These are phyloP conservation scores for Carterocephalus palaemon DNA, from an alignment of 2,888 invertebrate genomes.

Conservation along the genomic window DNA sequence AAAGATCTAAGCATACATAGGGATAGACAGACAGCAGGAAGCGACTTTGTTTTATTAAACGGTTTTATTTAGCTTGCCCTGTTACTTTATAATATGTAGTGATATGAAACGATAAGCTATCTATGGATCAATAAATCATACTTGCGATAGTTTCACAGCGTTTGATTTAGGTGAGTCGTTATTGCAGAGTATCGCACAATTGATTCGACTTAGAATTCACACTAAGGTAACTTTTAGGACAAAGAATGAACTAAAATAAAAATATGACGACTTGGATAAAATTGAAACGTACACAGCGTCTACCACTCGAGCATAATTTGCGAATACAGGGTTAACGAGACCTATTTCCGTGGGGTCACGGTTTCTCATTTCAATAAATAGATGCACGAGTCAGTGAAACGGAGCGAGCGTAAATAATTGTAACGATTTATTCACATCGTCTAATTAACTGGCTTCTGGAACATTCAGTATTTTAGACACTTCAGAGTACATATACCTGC, in stretches of 20 bases:
- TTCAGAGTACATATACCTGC: slow-evolving; percentile 14
- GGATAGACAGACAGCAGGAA: too few species aligned
- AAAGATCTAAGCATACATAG: too few species aligned
- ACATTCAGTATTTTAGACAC: slow-evolving; percentile 25
- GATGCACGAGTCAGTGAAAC: slow-evolving; percentile 17
- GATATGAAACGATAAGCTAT: slow-evolving; percentile 67
- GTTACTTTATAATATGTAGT: too few species aligned
- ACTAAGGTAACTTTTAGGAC: too few species aligned
- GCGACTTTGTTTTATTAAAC: too few species aligned
- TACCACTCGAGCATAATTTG: too few species aligned
- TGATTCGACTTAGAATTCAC: too few species aligned
- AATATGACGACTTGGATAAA: too few species aligned
- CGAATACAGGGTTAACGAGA: slow-evolving; percentile 3
- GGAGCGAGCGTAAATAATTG: slow-evolving; percentile 32
- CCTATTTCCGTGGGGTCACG: slow-evolving; percentile 23
- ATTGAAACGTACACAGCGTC: too few species aligned
- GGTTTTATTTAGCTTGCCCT: too few species aligned
- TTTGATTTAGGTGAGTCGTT: background rate
- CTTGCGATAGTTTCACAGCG: slow-evolving; percentile 51
- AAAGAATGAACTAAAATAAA: too few species aligned
- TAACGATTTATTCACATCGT: slow-evolving; percentile 41
- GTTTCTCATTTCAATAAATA: slow-evolving; percentile 26
- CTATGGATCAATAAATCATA: slow-evolving; percentile 67
- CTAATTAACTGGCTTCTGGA: slow-evolving; percentile 42
- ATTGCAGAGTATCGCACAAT: too few species aligned